Percentiles rank a stretch among this genome's conserved stretches.
Conservation (phyloP, 1,140 invertebrate species). For the Bombus turneri region DNA sequence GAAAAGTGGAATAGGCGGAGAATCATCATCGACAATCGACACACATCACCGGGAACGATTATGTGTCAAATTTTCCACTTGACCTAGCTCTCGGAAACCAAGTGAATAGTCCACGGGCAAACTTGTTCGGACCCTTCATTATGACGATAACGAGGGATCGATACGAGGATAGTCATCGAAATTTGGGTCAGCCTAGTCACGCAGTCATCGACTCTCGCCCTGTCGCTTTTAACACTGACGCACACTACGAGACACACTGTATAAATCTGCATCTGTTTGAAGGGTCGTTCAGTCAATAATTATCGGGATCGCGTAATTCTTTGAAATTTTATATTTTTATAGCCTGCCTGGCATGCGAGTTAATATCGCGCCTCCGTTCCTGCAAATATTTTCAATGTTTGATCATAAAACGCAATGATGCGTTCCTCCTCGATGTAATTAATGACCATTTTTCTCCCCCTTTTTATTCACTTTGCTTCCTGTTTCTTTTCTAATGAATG, state of each 20-base stretch:
- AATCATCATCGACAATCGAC: slow-evolving; percentile 24
- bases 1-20: not conserved
- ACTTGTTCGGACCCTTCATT: slow-evolving; percentile 62
- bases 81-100: slow-evolving; percentile 42
- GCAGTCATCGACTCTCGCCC: slow-evolving; percentile 52
- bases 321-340: slow-evolving; percentile 19
- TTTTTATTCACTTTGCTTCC: not conserved
- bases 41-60: slow-evolving; percentile 30
- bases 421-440: not conserved
- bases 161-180: slow-evolving; percentile 63
- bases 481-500: not conserved
- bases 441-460: too few species aligned
- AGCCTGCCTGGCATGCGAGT: not conserved
- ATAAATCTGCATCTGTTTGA: slow-evolving; percentile 26
- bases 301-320: slow-evolving; percentile 6
- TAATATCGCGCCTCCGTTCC: not conserved
- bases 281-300: not conserved
- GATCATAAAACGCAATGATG: not conserved
- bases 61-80: slow-evolving; percentile 59
- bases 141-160: slow-evolving; percentile 50
- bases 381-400: not conserved
- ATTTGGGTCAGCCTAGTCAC: slow-evolving; percentile 53
- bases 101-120: slow-evolving; percentile 42
- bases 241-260: not conserved
- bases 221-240: slow-evolving; percentile 37